Evolutionary conservation across 2,113 vertebrate species (phyloP), one percentile per base, ranked within the genome.

Genomic region (Stegastes partitus): DNA sequence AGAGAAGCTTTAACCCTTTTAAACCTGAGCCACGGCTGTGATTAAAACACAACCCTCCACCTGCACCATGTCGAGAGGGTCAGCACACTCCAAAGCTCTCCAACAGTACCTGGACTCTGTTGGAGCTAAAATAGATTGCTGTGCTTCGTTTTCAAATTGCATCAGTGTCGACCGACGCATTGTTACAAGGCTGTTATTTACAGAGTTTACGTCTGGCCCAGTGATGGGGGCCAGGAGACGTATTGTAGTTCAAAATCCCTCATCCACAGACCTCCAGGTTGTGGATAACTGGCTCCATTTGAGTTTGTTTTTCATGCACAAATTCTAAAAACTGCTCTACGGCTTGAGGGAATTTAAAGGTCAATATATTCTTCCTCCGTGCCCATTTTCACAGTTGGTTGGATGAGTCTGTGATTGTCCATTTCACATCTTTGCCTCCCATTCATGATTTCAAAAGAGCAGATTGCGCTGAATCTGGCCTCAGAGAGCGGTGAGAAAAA

Each of bases 301-400:
- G 50, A 31, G 31, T 73, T 63, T 63, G 23, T 63, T 64, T 74
- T 63, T 45, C 23, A 53, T 42, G 42, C 49, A 54, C 23, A 63
- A 12, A 55, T 42, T 28, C 47, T 2, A 5, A 50, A 64, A 63
- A 53, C 49, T 64, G 49, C 58, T 50, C 58, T 22, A 22, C 25
- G n/a, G 31, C 76, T 65, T 28, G 11, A 23, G 45, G 45, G 34
- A 56, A 49, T 79, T 65, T 45, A 71, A 81, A 79, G 74, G 82
- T 81, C 68, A 71, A 8, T n/a, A 55, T 23, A 56, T 77, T 83
- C 64, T 61, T 54, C 65, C 64, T 72, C 68, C 12, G 64, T 49
- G 70, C 45, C 77, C 39, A 65, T 76, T 81, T 83, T 87, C 86
- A 81, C 79, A 85, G 58, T 22, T 67, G 68, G 84, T 62, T 68